Evolutionary conservation across 2,113 vertebrate genomes (phyloP).

Genomic region (Paracyprichromis sp.): DNA sequence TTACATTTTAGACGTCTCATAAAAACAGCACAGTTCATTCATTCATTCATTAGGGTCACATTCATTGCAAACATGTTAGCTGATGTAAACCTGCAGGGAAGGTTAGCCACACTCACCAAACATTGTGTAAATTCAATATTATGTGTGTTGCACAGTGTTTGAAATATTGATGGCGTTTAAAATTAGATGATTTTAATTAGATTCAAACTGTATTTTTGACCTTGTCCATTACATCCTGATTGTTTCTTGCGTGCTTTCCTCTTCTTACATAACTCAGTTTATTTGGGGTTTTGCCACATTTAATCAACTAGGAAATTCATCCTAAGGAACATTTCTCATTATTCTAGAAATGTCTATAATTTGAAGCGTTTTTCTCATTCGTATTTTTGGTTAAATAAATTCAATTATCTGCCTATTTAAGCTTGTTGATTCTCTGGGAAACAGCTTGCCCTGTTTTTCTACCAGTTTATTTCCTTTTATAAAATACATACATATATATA

Average conservation of each 20-base stretch:
- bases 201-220: background rate
- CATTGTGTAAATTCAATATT: background rate
- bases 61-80: background rate
- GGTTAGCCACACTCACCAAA: background rate
- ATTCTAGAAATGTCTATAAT: background rate
- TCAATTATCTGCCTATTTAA: background rate
- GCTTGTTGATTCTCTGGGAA: background rate
- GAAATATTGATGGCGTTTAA: background rate
- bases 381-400: background rate
- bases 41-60: background rate
- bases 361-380: background rate
- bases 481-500: no score
- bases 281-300: background rate
- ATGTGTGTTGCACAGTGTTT: background rate
- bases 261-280: background rate
- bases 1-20: background rate
- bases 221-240: background rate
- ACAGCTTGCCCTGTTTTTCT: background rate
- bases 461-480: background rate
- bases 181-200: background rate
- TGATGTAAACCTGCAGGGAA: background rate
- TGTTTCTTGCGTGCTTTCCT: background rate
- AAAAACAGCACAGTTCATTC: background rate
- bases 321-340: background rate
- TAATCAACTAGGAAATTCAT: background rate